Base-by-base conservation (phyloP, 2,113 vertebrate species). In the Glareola pratincola region DNA sequence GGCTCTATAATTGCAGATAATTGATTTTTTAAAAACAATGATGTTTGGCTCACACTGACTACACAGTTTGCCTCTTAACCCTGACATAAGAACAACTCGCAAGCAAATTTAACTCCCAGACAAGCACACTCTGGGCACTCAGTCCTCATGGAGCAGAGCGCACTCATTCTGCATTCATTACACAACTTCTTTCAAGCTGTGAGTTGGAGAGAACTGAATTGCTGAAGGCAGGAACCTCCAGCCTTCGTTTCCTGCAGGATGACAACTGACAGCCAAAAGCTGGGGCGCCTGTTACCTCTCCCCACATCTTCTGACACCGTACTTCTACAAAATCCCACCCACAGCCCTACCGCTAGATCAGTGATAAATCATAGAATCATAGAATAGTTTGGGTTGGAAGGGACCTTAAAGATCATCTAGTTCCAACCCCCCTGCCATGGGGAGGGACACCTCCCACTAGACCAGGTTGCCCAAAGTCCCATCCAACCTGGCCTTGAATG, bases 11-110 rank as follows among this genome's bases (percentile, higher is more conserved):
- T 78, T 94, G 83, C 69, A 85, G 80, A 45, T 60, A 92, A 91
- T 81, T 48, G 83, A 88, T 90, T 88, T 94, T 94, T 96, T 95
- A 45, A 43, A 92, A 96, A 56, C 79, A 81, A 56, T 73, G 20
- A 54, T 19, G 47, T 51, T 94, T 94, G 72, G 54, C 59, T 88
- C 85, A 78, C 51, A 75, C 34, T 56, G 47, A 50, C 48, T 63
- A 68, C n/a, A 53, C 24, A 22, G 45, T 68, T 86, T 89, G 59
- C 45, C 36, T 94, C 67, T 85, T 87, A 90, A 82, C 45, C 41
- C 64, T 89, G 77, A 39, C n/a, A 41, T 15, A 37, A 73, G 53
- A 88, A 66, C 57, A 92, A 37, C 48, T 73, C 50, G 18, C 47
- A 78, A 11, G 30, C 66, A 92, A 45, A 75, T 37, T 34, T 59